Percentiles rank a stretch among this genome's conserved stretches.
phyloP scores from a whole-genome alignment of 2,888 invertebrate genomes.

The Macropis europaea region DNA sequence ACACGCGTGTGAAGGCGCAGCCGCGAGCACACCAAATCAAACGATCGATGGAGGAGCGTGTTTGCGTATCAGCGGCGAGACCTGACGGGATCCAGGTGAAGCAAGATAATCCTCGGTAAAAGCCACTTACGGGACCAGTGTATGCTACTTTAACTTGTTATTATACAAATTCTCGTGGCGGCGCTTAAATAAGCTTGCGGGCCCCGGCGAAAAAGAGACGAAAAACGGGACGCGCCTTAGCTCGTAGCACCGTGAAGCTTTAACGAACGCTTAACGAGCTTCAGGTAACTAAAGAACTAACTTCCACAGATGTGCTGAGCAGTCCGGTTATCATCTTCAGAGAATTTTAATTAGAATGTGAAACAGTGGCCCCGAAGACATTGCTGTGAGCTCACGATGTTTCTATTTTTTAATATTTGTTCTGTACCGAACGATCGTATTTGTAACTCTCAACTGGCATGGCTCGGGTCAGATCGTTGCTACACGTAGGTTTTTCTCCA shows the following conservation, averaged over 20 bases:
- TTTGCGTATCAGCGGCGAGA: slow-evolving; percentile 25
- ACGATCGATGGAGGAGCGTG: background rate
- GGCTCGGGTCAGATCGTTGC: too few species aligned
- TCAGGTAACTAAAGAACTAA: slow-evolving; percentile 34
- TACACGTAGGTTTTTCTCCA: too few species aligned
- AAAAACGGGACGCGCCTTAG: slow-evolving; percentile 34
- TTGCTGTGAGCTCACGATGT: too few species aligned
- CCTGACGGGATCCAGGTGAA: slow-evolving; percentile 26
- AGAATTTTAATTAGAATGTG: slow-evolving; percentile 12
- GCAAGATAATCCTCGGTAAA: slow-evolving; percentile 47
- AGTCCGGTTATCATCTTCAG: slow-evolving; percentile 35
- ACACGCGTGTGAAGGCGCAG: too few species aligned
- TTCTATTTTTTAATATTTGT: too few species aligned
- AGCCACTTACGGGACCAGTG: slow-evolving; percentile 42
- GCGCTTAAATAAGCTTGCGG: slow-evolving; percentile 38
- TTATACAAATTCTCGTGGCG: slow-evolving; percentile 38
- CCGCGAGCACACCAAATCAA: slow-evolving; percentile 21
- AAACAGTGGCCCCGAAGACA: background rate
- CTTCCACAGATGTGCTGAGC: slow-evolving; percentile 18
- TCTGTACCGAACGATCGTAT: too few species aligned
- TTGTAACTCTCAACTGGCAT: too few species aligned
- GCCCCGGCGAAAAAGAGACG: slow-evolving; percentile 28
- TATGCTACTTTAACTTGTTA: slow-evolving; percentile 48
- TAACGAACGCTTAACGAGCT: slow-evolving; percentile 61
- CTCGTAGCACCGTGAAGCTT: slow-evolving; percentile 46